Evolutionary conservation across 1,140 invertebrate species (phyloP).

Genomic region (Euglossa dilemma): DNA sequence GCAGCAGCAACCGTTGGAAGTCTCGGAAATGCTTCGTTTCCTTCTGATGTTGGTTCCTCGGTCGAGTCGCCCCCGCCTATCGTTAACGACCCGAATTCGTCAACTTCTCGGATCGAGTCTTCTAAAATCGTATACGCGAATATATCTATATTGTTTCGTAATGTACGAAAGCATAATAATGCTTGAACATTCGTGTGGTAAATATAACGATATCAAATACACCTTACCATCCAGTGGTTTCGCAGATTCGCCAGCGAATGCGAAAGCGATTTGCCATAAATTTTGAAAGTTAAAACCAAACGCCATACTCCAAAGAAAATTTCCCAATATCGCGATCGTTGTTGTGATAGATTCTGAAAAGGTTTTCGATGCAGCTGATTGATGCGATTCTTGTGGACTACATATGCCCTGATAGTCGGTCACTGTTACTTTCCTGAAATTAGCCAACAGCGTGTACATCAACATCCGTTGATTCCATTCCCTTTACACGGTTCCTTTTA

Average conservation of each 20-base stretch:
- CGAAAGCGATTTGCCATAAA: constrained; percentile 75
- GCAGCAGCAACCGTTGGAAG: constrained; percentile 71
- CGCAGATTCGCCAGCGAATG: constrained; percentile 71
- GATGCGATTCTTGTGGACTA: constrained; percentile 88
- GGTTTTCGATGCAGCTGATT: constrained; percentile 84
- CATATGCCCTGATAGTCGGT: constrained; percentile 95
- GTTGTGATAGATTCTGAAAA: constrained; percentile 76
- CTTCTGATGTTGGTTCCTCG: constrained; percentile 69
- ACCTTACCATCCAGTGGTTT: constrained; percentile 42
- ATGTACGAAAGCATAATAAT: no score
- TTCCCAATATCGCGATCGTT: constrained; percentile 65
- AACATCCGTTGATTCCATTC: neutral
- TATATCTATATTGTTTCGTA: no score
- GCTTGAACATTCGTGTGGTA: no score
- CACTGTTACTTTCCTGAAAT: constrained; percentile 87
- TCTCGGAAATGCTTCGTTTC: constrained; percentile 56
- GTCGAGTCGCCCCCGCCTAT: constrained; percentile 64
- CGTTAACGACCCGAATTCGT: constrained; percentile 28
- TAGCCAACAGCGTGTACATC: neutral
- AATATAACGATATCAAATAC: no score
- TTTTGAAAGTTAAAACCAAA: constrained; percentile 78
- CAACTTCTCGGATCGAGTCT: constrained; percentile 25
- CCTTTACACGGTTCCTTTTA: no score
- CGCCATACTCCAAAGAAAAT: constrained; percentile 76
- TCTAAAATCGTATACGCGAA: constrained; percentile 15